Evolutionary conservation across 2,888 invertebrate genomes (phyloP).

Genomic region (Agrochola litura): DNA sequence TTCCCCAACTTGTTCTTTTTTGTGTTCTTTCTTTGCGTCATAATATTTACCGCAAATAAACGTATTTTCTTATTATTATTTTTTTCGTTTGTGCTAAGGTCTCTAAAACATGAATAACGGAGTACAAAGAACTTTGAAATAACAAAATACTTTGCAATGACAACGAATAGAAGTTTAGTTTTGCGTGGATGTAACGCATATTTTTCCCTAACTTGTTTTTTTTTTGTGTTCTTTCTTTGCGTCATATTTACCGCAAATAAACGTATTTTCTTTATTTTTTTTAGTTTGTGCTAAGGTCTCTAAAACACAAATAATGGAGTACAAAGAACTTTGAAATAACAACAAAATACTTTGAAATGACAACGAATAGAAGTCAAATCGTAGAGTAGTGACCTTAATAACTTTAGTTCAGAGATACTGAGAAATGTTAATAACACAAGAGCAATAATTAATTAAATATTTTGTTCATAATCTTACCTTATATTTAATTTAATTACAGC

Average conservation of each 20-base stretch:
- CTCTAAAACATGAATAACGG: constrained; percentile 24
- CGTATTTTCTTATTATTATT: too few relatives aligned
- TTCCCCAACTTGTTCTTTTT: too few relatives aligned
- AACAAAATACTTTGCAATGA: constrained; percentile 38
- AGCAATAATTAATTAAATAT: constrained; percentile 4
- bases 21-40: too few relatives aligned
- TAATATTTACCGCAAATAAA: too few relatives aligned
- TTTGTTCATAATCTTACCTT: neutral
- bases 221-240: too few relatives aligned
- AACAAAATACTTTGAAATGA: constrained; percentile 40
- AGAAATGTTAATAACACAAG: constrained; percentile 30
- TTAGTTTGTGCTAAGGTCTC: constrained; percentile 14
- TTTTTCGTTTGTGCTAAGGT: neutral
- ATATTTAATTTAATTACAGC: constrained; percentile 3
- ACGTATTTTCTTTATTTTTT: too few relatives aligned
- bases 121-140: constrained; percentile 44
- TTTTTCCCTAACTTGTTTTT: too few relatives aligned
- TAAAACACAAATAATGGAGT: constrained; percentile 18
- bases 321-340: constrained; percentile 42
- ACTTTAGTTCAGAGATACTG: constrained; percentile 26
- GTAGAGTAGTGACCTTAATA: constrained; percentile 34
- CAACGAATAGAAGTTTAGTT: constrained; percentile 28
- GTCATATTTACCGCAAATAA: too few relatives aligned
- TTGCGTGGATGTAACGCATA: too few relatives aligned
- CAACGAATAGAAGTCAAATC: constrained; percentile 36